Evolutionary conservation across 2,888 invertebrate genomes (phyloP).

Genomic region (Pachliopta kotzebuea): DNA sequence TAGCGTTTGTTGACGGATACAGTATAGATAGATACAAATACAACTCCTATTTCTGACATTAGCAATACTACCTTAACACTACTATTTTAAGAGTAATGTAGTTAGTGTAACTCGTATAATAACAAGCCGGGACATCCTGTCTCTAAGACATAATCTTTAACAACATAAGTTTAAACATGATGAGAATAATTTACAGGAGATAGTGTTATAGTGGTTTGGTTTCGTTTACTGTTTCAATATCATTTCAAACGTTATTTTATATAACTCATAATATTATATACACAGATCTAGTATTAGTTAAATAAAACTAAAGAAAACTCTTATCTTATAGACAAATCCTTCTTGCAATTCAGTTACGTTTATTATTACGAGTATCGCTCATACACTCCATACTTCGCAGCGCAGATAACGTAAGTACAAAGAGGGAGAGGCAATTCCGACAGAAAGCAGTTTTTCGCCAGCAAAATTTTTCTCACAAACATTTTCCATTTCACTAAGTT

Average conservation of each 20-base stretch:
- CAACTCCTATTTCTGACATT: no score
- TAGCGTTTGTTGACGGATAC: no score
- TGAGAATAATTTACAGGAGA: no score
- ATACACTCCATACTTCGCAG: slow-evolving; percentile 7
- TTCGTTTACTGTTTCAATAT: no score
- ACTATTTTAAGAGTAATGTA: background rate
- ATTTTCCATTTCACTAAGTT: background rate
- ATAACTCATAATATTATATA: no score
- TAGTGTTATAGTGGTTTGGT: no score
- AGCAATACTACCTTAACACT: background rate
- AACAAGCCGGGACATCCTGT: background rate
- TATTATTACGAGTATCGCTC: slow-evolving; percentile 10
- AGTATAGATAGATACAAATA: no score
- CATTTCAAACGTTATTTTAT: no score
- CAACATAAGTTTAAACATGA: no score
- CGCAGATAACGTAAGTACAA: background rate
- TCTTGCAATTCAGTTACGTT: background rate
- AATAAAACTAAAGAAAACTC: background rate
- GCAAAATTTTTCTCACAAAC: background rate
- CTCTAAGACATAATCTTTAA: no score
- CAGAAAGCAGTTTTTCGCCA: background rate
- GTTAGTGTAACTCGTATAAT: background rate
- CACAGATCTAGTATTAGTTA: background rate
- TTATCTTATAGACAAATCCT: background rate
- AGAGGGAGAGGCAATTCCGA: background rate